These are phyloP conservation scores for Brachionus manjavacas DNA, from an alignment of 1,140 invertebrate species.

Conservation along the genomic window DNA sequence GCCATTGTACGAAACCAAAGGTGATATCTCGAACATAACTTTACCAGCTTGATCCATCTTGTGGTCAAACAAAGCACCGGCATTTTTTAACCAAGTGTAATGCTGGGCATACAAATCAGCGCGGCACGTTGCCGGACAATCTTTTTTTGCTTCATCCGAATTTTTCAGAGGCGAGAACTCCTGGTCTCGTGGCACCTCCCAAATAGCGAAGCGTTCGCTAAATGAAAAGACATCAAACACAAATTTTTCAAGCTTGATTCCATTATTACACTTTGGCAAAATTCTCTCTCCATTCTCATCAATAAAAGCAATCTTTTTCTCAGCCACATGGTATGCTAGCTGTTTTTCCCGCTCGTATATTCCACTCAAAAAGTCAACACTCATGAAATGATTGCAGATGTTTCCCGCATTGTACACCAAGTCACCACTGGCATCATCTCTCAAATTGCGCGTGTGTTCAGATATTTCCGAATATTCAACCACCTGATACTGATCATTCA, in stretches of 20 bases:
- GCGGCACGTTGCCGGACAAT: background rate
- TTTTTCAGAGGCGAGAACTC: slow-evolving; percentile 98
- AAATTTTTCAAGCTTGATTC: slow-evolving; percentile 98
- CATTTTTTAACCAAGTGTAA: slow-evolving; percentile 20
- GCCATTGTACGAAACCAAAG: slow-evolving; percentile 29
- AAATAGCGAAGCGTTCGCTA: slow-evolving; percentile 72
- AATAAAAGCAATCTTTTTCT: slow-evolving; percentile 90
- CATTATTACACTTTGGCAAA: slow-evolving; percentile 78
- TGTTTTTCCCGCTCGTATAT: slow-evolving; percentile 57
- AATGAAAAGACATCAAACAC: slow-evolving; percentile 97
- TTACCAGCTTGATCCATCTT: background rate
- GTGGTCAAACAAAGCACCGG: slow-evolving; percentile 5
- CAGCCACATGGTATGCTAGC: slow-evolving; percentile 85
- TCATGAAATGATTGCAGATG: slow-evolving; percentile 98
- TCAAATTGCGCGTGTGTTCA: slow-evolving; percentile 73
- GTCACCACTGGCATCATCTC: slow-evolving; percentile 67
- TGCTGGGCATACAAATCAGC: slow-evolving; percentile 11
- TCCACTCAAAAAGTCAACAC: slow-evolving; percentile 71
- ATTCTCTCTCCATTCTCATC: slow-evolving; percentile 67
- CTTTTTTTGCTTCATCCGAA: slow-evolving; percentile 44
- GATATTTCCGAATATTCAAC: slow-evolving; percentile 98
- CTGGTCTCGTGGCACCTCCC: slow-evolving; percentile 82
- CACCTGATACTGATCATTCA: slow-evolving; percentile 74
- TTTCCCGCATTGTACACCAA: slow-evolving; percentile 88
- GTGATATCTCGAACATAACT: slow-evolving; percentile 4